Evolutionary conservation across 1,140 invertebrate genomes (phyloP), one percentile per base, ranked within the genome.

Genomic region (Drosophila busckii): DNA sequence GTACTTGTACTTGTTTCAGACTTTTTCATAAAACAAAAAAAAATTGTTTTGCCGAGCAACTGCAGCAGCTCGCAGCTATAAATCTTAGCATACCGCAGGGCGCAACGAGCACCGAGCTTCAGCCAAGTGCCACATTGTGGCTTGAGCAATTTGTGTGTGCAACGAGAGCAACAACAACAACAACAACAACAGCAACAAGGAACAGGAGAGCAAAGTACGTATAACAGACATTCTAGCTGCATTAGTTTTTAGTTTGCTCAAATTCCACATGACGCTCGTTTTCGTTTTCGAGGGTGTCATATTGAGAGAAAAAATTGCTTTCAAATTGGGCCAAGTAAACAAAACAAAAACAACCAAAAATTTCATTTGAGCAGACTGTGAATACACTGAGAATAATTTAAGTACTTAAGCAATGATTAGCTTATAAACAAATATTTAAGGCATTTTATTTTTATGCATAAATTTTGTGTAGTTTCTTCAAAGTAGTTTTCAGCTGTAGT

Each of bases 71-170:
- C 54, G 73, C 58, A 58, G 53, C 73, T 73, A 78, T 78, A 78
- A 78, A 78, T 78, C 73, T 80, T 80, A 71, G 68, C 73, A 80
- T 78, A 78, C 73, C 73, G 59, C 73, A 73, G 63, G 73, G 73
- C 73, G 54, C 58, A 66, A n/a, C n/a, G 40, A 55, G 58, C 41
- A 76, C 16, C 29, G 9, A 23, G 10, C 20, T 22, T 38, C 28
- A 38, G 48, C 32, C 49, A 13, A 63, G 48, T 59, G 53, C 58
- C 68, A 80, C 73, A 73, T 53, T 78, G 73, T 71, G 73, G 73
- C 73, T 80, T 73, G 62, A 80, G 73, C 73, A 78, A 78, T 73
- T 80, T 80, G 63, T 80, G 73, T 80, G 63, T 80, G 73, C 63
- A 68, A 32, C 55, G 46, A 34, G 70, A 65, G 48, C 61, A 50